Base-by-base conservation (phyloP, 2,113 vertebrate genomes). In the Rhynchopsitta pachyrhyncha region DNA sequence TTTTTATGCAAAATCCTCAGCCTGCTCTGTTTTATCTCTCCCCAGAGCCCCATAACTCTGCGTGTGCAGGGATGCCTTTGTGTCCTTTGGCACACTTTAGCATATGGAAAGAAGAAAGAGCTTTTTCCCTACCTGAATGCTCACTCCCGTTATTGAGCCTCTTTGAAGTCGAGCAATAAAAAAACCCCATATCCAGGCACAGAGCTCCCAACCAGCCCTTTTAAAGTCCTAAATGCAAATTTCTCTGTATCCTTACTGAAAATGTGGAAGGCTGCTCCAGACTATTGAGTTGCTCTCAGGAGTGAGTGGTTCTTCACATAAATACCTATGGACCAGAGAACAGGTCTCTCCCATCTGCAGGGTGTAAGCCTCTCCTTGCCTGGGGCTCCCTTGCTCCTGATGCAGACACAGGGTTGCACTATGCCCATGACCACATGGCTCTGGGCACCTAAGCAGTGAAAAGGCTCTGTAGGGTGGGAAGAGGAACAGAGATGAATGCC, bases 121-220 rank as follows among this genome's bases (percentile, higher is more conserved):
- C 52, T 82, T 95, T 95, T 95, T 85, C 74, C 93, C 75, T 95
- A 96, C 94, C 93, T 95, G 95, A 89, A 23, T 0, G 0, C 37
- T 90, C 3, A 0, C 57, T 93, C 73, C 63, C 0, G 0, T 94
- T 96, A 91, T 28, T 91, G 86, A 77, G 50, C 29, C 41, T 39
- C 91, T 95, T 96, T 95, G 91, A 95, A 91, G 89, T 11, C 0
- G 0, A 55, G 90, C 84, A 91, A 93, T 95, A 95, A 92, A 94
- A 94, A 82, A 22, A 28, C 57, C 74, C 74, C 0, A 2, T 52
- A n/a, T 62, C 67, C 91, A 85, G 7, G 31, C 29, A 2, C 94
- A 85, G 87, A 90, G 53, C 42, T 96, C 84, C 91, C 70, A 73
- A 63, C 37, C 83, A 73, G 67, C 67, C 25, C 67, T 91, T 95